A percentile compares a stretch with the other conserved stretches of the same genome.
Evolutionary conservation across 2,797 vertebrate species (phyloP).

Genomic region (Toxotes lorentzi): DNA sequence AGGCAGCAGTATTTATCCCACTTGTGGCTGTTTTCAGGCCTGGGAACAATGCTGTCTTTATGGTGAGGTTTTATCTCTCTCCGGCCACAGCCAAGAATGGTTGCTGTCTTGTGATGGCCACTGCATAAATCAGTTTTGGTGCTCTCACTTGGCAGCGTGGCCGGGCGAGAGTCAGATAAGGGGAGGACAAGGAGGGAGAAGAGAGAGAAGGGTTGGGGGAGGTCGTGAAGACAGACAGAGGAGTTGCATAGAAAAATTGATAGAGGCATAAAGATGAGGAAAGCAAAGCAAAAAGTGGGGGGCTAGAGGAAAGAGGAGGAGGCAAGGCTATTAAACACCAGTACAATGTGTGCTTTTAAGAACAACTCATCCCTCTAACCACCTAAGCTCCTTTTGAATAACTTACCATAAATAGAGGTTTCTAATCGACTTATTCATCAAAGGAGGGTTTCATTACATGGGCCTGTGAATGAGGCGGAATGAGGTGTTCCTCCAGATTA

Average conservation of each 20-base stretch:
- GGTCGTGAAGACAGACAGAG: slow-evolving; percentile 51
- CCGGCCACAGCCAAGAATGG: slow-evolving; percentile 75
- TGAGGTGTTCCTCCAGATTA: slow-evolving; percentile 82
- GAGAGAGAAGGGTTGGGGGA: slow-evolving; percentile 31
- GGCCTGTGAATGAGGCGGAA: slow-evolving; percentile 70
- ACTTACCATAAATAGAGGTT: slow-evolving; percentile 82
- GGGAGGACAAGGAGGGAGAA: slow-evolving; percentile 42
- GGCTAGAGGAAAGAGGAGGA: slow-evolving; percentile 49
- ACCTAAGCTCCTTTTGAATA: slow-evolving; percentile 76
- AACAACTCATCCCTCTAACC: slow-evolving; percentile 70
- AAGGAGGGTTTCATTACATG: slow-evolving; percentile 72
- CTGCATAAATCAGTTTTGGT: slow-evolving; percentile 80
- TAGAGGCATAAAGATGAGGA: slow-evolving; percentile 49
- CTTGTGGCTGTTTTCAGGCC: slow-evolving; percentile 76
- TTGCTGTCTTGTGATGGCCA: slow-evolving; percentile 79
- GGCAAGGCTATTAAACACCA: slow-evolving; percentile 64
- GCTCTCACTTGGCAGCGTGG: slow-evolving; percentile 62
- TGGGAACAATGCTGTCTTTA: slow-evolving; percentile 78
- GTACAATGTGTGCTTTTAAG: slow-evolving; percentile 80
- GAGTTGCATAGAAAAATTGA: slow-evolving; percentile 40
- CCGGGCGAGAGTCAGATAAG: slow-evolving; percentile 57
- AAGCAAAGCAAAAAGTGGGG: slow-evolving; percentile 17
- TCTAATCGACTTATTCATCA: slow-evolving; percentile 79
- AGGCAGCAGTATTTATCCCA: slow-evolving; percentile 76
- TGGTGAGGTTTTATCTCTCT: slow-evolving; percentile 79